These are phyloP conservation scores for Myrmecobius fasciatus DNA, from an alignment of 2,113 vertebrate genomes.

Conservation along the genomic window DNA sequence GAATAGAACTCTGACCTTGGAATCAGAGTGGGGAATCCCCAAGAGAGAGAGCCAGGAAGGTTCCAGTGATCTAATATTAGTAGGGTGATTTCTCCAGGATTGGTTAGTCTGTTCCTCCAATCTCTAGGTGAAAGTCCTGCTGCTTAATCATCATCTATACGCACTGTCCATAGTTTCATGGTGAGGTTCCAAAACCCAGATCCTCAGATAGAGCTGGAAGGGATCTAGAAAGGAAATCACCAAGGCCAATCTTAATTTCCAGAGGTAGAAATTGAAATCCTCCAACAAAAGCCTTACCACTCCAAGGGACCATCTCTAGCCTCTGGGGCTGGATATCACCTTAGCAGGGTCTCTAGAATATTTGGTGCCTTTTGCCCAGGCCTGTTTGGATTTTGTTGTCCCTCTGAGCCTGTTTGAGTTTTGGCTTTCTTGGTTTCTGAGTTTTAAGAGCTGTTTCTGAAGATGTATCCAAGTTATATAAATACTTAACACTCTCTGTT, in stretches of 20 bases:
- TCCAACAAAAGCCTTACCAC: not conserved
- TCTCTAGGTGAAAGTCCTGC: not conserved
- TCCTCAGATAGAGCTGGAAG: not conserved
- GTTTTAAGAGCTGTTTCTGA: not conserved
- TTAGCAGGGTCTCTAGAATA: not conserved
- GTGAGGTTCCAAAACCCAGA: not conserved
- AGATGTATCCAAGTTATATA: not conserved
- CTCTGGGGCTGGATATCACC: not conserved
- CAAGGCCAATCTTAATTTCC: not conserved
- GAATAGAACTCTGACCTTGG: not conserved
- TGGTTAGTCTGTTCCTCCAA: not conserved
- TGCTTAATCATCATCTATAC: not conserved
- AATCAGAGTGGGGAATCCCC: not conserved
- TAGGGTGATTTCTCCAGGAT: not conserved
- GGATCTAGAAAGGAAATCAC: not conserved
- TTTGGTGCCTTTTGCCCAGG: not conserved
- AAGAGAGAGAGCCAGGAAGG: not conserved
- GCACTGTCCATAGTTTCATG: not conserved
- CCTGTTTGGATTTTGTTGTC: not conserved
- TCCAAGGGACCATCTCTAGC: not conserved
- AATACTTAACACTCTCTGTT: not conserved
- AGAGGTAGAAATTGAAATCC: not conserved
- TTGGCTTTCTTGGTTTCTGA: not conserved
- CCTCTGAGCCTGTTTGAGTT: not conserved
- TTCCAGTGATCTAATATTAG: not conserved